phyloP scores from a whole-genome alignment of 2,888 invertebrate species.

The Lithophane socia region DNA sequence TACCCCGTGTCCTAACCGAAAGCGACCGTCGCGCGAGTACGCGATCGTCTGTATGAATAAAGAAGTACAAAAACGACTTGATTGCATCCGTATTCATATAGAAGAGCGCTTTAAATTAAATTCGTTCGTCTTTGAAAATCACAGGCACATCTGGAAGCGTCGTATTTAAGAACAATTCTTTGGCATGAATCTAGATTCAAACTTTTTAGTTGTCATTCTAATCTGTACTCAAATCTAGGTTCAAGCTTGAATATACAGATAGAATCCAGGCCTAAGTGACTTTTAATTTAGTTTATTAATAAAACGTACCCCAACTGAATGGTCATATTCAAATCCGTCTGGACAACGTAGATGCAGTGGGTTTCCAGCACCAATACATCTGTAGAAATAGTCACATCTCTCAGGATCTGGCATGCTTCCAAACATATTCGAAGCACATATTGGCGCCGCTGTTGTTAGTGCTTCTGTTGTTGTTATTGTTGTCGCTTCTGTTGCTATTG shows the following conservation, averaged over 20 bases:
- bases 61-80: background rate
- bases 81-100: background rate
- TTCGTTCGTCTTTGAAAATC: background rate
- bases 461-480: constrained; percentile 6
- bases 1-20: no score
- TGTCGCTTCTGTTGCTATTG: background rate
- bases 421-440: constrained; percentile 19
- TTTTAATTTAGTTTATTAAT: background rate
- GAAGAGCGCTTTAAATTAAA: background rate
- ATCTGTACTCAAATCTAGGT: background rate
- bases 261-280: background rate
- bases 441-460: constrained; percentile 1
- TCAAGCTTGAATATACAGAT: background rate
- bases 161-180: background rate
- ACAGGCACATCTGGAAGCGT: no score
- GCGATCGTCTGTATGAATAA: background rate
- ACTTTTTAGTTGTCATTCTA: background rate
- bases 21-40: background rate
- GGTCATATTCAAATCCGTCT: constrained; percentile 29
- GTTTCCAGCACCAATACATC: constrained; percentile 12
- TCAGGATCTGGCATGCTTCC: constrained; percentile 30
- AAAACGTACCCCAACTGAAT: background rate
- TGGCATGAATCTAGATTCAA: background rate
- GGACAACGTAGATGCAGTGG: constrained; percentile 33
- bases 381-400: constrained; percentile 32